Percentiles rank a stretch among this genome's conserved stretches.
Conservation (phyloP, 2,888 invertebrate species). For the Patella caerulea region DNA sequence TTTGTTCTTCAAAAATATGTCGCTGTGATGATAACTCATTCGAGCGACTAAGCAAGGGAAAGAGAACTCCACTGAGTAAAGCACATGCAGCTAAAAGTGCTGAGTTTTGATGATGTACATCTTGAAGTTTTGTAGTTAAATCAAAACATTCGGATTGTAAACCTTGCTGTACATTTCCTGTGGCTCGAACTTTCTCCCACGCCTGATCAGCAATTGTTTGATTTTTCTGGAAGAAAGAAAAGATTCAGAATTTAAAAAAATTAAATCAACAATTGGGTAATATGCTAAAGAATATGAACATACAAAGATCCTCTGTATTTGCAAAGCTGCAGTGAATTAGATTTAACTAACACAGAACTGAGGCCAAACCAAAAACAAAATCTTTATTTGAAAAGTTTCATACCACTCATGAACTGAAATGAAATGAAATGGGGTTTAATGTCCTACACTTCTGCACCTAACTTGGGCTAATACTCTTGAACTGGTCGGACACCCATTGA, state of each 20-base stretch:
- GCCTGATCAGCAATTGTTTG: conserved; percentile 68
- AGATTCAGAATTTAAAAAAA: conserved; percentile 1
- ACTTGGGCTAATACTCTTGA: too few species aligned
- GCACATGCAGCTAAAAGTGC: conserved; percentile 62
- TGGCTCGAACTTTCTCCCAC: conserved; percentile 65
- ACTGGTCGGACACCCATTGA: too few species aligned
- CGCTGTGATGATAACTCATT: conserved; percentile 58
- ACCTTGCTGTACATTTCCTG: conserved; percentile 62
- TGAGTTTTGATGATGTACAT: conserved; percentile 51
- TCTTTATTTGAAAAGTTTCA: too few species aligned
- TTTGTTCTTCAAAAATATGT: conserved; percentile 58
- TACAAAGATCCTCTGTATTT: too few species aligned
- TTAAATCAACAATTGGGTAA: neutral
- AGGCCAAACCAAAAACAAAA: too few species aligned
- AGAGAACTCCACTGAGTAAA: conserved; percentile 65
- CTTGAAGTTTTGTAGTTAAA: conserved; percentile 52
- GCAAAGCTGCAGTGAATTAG: too few species aligned
- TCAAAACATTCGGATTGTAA: conserved; percentile 64
- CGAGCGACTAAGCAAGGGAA: conserved; percentile 58
- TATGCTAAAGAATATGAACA: too few species aligned
- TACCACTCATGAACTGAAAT: too few species aligned
- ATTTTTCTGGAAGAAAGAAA: conserved; percentile 56
- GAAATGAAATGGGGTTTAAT: too few species aligned
- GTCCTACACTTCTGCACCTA: too few species aligned
- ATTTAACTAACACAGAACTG: too few species aligned